Evolutionary conservation across 1,140 invertebrate species (phyloP).

Genomic region (Drosophila pseudoobscura): DNA sequence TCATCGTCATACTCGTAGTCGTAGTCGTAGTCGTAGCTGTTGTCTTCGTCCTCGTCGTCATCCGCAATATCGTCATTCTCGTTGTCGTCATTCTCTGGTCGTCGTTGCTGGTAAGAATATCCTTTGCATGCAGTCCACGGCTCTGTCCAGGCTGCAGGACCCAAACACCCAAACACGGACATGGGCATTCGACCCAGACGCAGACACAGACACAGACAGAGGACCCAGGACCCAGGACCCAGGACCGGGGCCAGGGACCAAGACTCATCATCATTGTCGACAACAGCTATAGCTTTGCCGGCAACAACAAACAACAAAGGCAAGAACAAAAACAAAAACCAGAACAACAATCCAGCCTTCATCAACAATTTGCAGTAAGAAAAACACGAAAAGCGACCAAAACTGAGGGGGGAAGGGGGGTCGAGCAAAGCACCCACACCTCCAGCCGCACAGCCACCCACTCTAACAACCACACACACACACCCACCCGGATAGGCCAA

Average conservation of each 20-base stretch:
- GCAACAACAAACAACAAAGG: slow-evolving; percentile 28
- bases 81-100: slow-evolving; percentile 1
- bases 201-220: too few relatives aligned
- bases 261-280: slow-evolving; percentile 69
- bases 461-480: slow-evolving; percentile 16
- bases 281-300: slow-evolving; percentile 53
- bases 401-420: background rate
- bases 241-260: slow-evolving; percentile 16
- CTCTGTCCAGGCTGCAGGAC: slow-evolving; percentile 8
- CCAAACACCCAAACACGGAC: background rate
- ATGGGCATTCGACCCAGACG: too few relatives aligned
- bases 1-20: slow-evolving; percentile 7
- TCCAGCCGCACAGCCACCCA: slow-evolving; percentile 36
- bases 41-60: slow-evolving; percentile 65
- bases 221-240: too few relatives aligned
- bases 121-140: slow-evolving; percentile 30
- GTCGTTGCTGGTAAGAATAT: slow-evolving; percentile 26
- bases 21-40: slow-evolving; percentile 39
- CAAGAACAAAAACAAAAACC: slow-evolving; percentile 34
- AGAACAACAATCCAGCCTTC: slow-evolving; percentile 55
- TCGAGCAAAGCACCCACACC: slow-evolving; percentile 25
- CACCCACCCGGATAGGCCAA: slow-evolving; percentile 4
- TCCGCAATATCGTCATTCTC: slow-evolving; percentile 18
- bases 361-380: slow-evolving; percentile 75
- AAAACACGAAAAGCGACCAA: slow-evolving; percentile 59